Evolutionary conservation across 2,113 vertebrate genomes (phyloP).

Genomic region (Gobio gobio): DNA sequence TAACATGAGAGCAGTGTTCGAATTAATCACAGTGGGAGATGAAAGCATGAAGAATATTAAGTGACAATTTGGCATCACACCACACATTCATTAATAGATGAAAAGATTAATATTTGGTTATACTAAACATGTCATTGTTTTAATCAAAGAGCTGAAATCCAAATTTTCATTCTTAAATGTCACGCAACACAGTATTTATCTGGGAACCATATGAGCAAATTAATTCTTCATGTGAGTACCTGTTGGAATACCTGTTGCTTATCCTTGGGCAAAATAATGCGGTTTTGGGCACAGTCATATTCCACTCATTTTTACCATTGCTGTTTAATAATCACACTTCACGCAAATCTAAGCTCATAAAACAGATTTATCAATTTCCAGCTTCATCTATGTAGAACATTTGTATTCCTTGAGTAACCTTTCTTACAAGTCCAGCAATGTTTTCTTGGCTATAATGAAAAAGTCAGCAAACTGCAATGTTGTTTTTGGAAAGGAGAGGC

Average conservation of each 20-base stretch:
- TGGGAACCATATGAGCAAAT: not conserved
- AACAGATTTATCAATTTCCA: no score
- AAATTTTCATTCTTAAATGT: not conserved
- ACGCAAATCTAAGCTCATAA: no score
- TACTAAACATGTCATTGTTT: no score
- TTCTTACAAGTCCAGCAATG: not conserved
- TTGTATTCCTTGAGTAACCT: no score
- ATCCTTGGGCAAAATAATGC: not conserved
- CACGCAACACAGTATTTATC: not conserved
- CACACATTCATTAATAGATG: not conserved
- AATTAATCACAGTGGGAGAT: not conserved
- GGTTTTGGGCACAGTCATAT: not conserved
- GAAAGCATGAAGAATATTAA: not conserved
- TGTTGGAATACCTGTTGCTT: no score
- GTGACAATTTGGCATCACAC: not conserved
- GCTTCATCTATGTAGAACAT: no score
- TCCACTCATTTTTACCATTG: not conserved
- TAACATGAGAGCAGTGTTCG: not conserved
- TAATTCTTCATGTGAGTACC: not conserved
- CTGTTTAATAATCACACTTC: not conserved
- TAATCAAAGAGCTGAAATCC: not conserved
- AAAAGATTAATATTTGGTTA: not conserved
- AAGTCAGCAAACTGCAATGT: not conserved
- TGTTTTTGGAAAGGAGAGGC: conserved; percentile 12
- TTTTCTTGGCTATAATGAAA: not conserved